Evolutionary conservation across 2,113 vertebrate genomes (phyloP), one percentile per base, ranked within the genome.

Genomic region (Siphamia tubifer): DNA sequence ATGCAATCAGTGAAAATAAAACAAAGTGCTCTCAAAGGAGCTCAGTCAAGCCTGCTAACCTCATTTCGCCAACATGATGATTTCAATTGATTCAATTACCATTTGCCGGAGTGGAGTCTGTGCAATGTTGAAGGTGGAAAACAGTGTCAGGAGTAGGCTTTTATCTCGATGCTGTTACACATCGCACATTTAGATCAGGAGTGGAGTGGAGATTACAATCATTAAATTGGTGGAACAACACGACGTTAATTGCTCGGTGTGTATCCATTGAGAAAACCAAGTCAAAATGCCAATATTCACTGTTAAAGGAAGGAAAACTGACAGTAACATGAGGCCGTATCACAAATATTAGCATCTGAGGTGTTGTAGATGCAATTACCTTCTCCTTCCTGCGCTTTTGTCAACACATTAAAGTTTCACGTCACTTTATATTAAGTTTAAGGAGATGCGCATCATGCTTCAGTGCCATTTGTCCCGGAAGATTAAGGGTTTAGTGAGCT

Each of bases 21-120:
- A 71, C 60, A 64, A 77, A 65, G 52, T 57, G 23, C 19, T 38
- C 61, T 77, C 32, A 48, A 24, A 83, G 49, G 38, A 66, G 45
- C 28, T 47, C 27, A 24, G 58, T 61, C 58, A 34, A 45, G 39
- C 47, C 58, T n/a, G 42, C 68, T 70, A 20, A 52, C 56, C 44
- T 82, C 56, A 74, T 82, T 84, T 61, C 75, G 61, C 27, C 62
- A 3, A 24, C 49, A n/a, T 2, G 13, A 6, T 43, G 43, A 82
- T 84, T 85, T 82, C 57, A 54, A 82, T 79, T 79, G 84, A 65
- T 85, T 73, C 81, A 85, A 81, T 90, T 86, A 81, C 60, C 27
- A 11, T 63, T 67, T 66, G 71, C 70, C 52, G 74, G 54, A 65
- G 77, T 31, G 30, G 66, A 57, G 39, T 34, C 39, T 24, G 32